These are phyloP conservation scores for Pangasius krempfi DNA, from an alignment of 2,797 vertebrate genomes.

Conservation along the genomic window DNA sequence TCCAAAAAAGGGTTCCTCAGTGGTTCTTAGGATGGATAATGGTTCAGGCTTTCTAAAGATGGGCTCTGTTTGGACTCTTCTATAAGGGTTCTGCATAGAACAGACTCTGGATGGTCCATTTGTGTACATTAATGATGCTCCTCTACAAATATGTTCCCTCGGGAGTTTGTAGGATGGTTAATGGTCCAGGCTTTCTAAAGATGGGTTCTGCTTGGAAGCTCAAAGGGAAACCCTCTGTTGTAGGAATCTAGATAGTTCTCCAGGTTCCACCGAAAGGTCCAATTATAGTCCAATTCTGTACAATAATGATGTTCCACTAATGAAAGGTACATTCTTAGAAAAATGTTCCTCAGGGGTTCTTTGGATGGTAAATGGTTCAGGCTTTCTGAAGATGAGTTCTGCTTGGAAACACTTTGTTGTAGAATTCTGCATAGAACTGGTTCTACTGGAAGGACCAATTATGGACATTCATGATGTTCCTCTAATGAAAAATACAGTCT, in stretches of 20 bases:
- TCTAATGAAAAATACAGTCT: not conserved
- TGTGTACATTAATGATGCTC: not conserved
- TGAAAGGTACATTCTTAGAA: not conserved
- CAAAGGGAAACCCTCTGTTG: no score
- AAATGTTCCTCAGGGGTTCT: not conserved
- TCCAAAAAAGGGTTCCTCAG: not conserved
- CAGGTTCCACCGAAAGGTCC: not conserved
- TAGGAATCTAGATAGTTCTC: not conserved
- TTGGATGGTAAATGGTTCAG: not conserved
- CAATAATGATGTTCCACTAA: not conserved
- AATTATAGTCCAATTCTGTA: not conserved
- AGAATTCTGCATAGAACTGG: not conserved
- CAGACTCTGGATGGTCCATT: not conserved
- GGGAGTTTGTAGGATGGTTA: not conserved
- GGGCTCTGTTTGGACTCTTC: no score
- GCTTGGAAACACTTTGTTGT: not conserved
- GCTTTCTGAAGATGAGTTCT: not conserved
- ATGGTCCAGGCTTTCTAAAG: not conserved
- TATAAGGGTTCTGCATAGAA: not conserved
- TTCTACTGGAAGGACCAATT: not conserved
- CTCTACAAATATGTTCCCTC: no score
- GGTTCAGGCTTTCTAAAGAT: not conserved
- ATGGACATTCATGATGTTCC: not conserved
- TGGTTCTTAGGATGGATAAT: not conserved
- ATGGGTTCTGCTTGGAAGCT: not conserved